Evolutionary conservation across 2,888 invertebrate species (phyloP).

Genomic region (Athetis lepigone): DNA sequence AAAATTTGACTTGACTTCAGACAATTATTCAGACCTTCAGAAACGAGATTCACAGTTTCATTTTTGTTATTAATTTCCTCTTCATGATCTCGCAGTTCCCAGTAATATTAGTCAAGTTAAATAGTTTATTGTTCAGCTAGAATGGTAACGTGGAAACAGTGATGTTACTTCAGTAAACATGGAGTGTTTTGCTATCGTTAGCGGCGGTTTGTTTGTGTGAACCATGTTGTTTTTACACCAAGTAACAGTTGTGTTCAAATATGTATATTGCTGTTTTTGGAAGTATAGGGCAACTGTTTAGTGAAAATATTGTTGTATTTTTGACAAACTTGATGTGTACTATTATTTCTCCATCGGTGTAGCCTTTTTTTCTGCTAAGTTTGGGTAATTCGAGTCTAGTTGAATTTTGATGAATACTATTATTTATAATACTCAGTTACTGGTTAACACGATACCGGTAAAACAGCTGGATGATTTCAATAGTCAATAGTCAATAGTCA

Average conservation of each 20-base stretch:
- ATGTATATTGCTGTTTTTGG: constrained; percentile 39
- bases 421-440: too few relatives aligned
- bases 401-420: too few relatives aligned
- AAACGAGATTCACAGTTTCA: not conserved
- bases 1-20: too few relatives aligned
- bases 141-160: constrained; percentile 27
- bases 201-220: constrained; percentile 41
- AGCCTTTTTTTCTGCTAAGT: too few relatives aligned
- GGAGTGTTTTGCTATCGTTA: constrained; percentile 50
- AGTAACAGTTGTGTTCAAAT: constrained; percentile 40
- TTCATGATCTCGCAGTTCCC: not conserved
- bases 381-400: too few relatives aligned
- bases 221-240: constrained; percentile 45
- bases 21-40: not conserved
- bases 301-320: not conserved
- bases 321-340: not conserved
- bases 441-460: too few relatives aligned
- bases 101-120: constrained; percentile 25
- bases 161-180: constrained; percentile 56
- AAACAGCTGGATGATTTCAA: too few relatives aligned
- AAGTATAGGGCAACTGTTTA: constrained; percentile 9
- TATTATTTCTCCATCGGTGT: too few relatives aligned
- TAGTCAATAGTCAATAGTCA: too few relatives aligned
- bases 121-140: constrained; percentile 10
- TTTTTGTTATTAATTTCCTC: not conserved